phyloP scores from a whole-genome alignment of 2,888 invertebrate species.

The Julus scandinavius region DNA sequence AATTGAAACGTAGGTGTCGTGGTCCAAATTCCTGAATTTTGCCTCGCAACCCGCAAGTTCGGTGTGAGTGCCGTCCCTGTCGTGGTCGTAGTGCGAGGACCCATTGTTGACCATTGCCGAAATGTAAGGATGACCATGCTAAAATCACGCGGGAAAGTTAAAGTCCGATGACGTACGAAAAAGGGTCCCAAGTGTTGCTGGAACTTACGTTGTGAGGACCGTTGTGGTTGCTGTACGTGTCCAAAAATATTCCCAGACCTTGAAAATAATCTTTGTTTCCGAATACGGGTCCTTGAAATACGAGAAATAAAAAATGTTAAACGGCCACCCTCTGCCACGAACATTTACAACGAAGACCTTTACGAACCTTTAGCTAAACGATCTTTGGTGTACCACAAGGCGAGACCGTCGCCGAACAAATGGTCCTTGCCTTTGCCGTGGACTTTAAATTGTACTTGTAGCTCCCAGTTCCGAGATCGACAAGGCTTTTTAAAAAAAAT shows the following conservation, averaged over 20 bases:
- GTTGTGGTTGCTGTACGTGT: constrained; percentile 99
- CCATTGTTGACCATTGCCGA: constrained; percentile 99
- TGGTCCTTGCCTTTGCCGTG: constrained; percentile 90
- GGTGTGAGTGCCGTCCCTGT: constrained; percentile 97
- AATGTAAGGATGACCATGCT: constrained; percentile 99
- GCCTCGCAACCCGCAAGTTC: constrained; percentile 97
- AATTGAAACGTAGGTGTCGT: constrained; percentile 90
- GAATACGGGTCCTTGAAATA: constrained; percentile 82
- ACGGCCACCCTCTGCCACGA: not conserved
- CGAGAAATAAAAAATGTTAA: not conserved
- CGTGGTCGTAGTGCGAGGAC: constrained; percentile 94
- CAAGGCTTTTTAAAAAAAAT: constrained; percentile 73
- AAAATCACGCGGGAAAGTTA: constrained; percentile 58
- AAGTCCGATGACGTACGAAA: not conserved
- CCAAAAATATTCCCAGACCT: constrained; percentile 91
- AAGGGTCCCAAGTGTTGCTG: not conserved
- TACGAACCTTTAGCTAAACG: constrained; percentile 59
- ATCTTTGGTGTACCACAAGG: constrained; percentile 83
- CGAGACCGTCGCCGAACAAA: constrained; percentile 96
- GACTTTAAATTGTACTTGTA: constrained; percentile 95
- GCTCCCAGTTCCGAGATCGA: constrained; percentile 90
- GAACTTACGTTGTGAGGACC: constrained; percentile 95
- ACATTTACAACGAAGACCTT: not conserved
- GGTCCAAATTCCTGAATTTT: constrained; percentile 89
- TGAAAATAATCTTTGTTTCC: constrained; percentile 92